Percentiles rank a stretch among this genome's conserved stretches.
phyloP scores from a whole-genome alignment of 2,888 invertebrate genomes.

The Frankliniella intonsa region DNA sequence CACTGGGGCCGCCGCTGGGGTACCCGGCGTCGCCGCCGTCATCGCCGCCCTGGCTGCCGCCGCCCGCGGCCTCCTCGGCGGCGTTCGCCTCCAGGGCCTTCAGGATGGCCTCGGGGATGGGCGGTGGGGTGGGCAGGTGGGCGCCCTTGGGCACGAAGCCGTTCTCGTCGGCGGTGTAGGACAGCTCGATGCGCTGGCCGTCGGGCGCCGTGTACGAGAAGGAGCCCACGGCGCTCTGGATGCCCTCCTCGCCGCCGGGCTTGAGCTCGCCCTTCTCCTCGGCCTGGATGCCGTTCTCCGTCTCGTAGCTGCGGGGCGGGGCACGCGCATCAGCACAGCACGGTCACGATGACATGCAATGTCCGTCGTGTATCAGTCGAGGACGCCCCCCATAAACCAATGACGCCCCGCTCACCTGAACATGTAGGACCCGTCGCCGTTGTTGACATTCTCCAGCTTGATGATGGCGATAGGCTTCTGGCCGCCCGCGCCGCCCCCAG shows the following conservation, averaged over 20 bases:
- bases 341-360: too few species aligned
- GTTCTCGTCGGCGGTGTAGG: slow-evolving; percentile 63
- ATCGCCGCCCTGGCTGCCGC: not conserved
- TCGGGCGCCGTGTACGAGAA: slow-evolving; percentile 67
- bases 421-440: slow-evolving; percentile 20
- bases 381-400: not conserved
- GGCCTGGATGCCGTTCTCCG: slow-evolving; percentile 49
- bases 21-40: slow-evolving; percentile 8
- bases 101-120: slow-evolving; percentile 46
- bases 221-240: slow-evolving; percentile 60
- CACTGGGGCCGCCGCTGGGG: not conserved
- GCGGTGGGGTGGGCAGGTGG: slow-evolving; percentile 47
- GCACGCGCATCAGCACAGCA: too few species aligned
- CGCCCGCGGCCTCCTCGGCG: slow-evolving; percentile 5
- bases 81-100: slow-evolving; percentile 42
- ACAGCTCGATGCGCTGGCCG: slow-evolving; percentile 55
- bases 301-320: slow-evolving; percentile 44
- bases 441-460: slow-evolving; percentile 20
- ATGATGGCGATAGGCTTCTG: not conserved
- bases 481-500: not conserved
- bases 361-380: not conserved
- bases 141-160: slow-evolving; percentile 61
- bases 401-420: not conserved
- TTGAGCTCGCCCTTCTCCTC: slow-evolving; percentile 51
- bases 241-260: slow-evolving; percentile 50